Base-by-base conservation (phyloP, 2,113 vertebrate species). In the Anoplopoma fimbria region DNA sequence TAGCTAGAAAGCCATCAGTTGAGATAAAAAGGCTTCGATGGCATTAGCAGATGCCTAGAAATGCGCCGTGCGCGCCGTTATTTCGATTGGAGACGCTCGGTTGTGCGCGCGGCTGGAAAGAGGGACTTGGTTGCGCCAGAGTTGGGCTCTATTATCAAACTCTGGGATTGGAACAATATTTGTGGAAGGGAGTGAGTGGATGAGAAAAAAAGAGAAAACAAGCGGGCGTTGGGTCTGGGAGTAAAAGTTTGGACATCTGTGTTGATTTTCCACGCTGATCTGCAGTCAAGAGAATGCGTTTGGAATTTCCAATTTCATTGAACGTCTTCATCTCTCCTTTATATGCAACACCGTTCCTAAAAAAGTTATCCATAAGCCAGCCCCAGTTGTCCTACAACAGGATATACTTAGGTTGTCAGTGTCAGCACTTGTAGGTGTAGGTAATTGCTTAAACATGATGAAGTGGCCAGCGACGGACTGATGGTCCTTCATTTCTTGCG, bases 81-180 rank as follows among this genome's bases (percentile, higher is more conserved):
- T 61, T 57, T 70, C 17, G 77, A 19, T 4, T 21, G 6, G 63
- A 86, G 64, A 29, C 82, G 78, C 73, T 72, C 51, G n/a, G 72
- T 47, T 51, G 85, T 83, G 89, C 80, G 84, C 85, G 71, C 76
- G 13, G 70, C 57, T 77, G 85, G 76, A 74, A 70, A 23, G 74
- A 60, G 9, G 38, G 77, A 87, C 83, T 83, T 85, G 12, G 85
- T 91, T 92, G 86, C 90, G 87, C 90, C 90, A 85, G 79, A 86
- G 42, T 49, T 78, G 68, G 72, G 81, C 72, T 84, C 88, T 79
- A 2, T 79, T 71, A 86, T 81, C 81, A 72, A 86, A 80, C 47
- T 33, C 36, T 55, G 61, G 64, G 60, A 78, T 36, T 86, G 57
- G 64, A 77, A 62, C 69, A 85, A 84, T 65, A 79, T 85, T 85